Base-by-base conservation (phyloP, 2,113 vertebrate genomes). In the Microcebus tavaratra region DNA sequence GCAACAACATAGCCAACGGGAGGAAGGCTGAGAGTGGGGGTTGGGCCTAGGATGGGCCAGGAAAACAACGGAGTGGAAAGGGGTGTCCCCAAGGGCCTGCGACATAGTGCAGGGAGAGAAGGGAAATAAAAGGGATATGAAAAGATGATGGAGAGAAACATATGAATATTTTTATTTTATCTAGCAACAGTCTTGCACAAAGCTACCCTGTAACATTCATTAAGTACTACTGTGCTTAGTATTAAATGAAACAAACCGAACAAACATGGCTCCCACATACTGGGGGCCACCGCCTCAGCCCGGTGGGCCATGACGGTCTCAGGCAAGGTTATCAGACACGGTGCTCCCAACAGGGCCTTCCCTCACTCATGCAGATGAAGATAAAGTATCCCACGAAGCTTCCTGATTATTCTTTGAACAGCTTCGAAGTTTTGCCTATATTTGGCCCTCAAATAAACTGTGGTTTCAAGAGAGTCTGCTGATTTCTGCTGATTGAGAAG, bases 341-440 rank as follows among this genome's bases (percentile, higher is more conserved):
- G 1, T 8, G 63, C 23, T 79, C 72, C 45, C 55, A 55, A 70
- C 34, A 81, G 87, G 50, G 48, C 31, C 31, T 80, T 78, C 8
- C 2, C 53, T 78, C 6, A 6, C 59, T 23, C 70, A 15, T 36
- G 61, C 25, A 12, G n/a, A 72, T 79, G 68, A 87, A 94, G 57
- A 79, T 63, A 34, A 93, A 92, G 36, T 36, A 67, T 34, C 61
- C 39, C 45, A 63, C 36, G 18, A 92, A 83, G 59, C 73, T 90
- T 34, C n/a, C 48, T 91, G 55, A 63, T 59, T 48, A 65, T 82
- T 73, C 87, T 88, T 83, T 88, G 76, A 97, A 83, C 53, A 68
- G 53, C 89, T 90, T 72, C 53, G 48, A 83, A 76, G 20, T 63
- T 79, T 61, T 88, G 85, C 48, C 27, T 95, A 10, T 67, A 72